phyloP scores from a whole-genome alignment of 2,888 invertebrate species.

The Tyria jacobaeae region DNA sequence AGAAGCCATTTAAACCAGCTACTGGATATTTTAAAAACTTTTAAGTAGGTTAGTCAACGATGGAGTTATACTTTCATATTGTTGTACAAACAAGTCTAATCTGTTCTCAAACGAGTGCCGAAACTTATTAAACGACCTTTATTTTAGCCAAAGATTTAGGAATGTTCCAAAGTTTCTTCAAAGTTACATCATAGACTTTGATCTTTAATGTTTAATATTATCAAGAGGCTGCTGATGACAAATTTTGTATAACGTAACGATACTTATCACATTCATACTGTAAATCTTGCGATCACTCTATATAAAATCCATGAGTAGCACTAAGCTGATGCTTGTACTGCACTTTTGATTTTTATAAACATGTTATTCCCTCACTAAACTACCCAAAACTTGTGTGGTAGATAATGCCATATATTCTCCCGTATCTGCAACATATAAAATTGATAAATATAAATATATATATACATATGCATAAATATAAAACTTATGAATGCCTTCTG shows the following conservation, averaged over 20 bases:
- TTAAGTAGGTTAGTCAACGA: constrained; percentile 17
- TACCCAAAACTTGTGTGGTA: too few relatives aligned
- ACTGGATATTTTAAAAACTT: too few relatives aligned
- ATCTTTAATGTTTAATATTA: constrained; percentile 47
- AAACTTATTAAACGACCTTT: constrained; percentile 47
- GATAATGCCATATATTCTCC: too few relatives aligned
- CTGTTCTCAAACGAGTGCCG: constrained; percentile 41
- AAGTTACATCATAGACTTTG: constrained; percentile 48
- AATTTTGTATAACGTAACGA: constrained; percentile 24
- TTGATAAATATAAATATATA: too few relatives aligned
- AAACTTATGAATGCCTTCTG: too few relatives aligned
- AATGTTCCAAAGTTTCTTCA: constrained; percentile 44
- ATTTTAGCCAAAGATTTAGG: constrained; percentile 41
- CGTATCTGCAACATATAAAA: too few relatives aligned
- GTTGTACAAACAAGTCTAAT: constrained; percentile 47
- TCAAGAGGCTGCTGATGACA: constrained; percentile 30
- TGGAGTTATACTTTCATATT: constrained; percentile 27
- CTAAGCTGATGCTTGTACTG: too few relatives aligned
- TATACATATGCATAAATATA: too few relatives aligned
- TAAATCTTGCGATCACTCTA: not conserved
- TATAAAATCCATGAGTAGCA: too few relatives aligned
- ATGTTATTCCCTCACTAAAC: too few relatives aligned
- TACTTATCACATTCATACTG: constrained; percentile 20
- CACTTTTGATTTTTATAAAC: too few relatives aligned
- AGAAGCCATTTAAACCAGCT: too few relatives aligned